A percentile compares a stretch with the other conserved stretches of the same genome.
Evolutionary conservation across 2,797 vertebrate genomes (phyloP).

Genomic region (Acridotheres tristis): DNA sequence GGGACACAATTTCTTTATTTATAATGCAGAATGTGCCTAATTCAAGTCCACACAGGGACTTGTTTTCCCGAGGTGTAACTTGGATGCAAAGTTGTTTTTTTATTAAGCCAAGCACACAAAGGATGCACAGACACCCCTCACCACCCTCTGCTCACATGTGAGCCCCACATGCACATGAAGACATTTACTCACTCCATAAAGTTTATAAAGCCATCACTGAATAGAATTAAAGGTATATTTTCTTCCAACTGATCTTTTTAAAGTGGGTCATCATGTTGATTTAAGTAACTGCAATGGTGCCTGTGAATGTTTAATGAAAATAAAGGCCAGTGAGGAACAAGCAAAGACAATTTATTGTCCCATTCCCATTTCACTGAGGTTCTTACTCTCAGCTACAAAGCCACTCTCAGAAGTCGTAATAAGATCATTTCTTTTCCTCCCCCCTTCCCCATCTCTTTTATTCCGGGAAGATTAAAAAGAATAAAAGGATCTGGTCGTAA

Average conservation of each 20-base stretch:
- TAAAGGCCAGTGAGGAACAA: not conserved
- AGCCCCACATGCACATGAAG: not conserved
- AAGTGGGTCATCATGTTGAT: slow-evolving; percentile 44
- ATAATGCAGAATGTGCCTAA: not conserved
- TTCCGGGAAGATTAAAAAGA: slow-evolving; percentile 6
- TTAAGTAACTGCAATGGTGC: slow-evolving; percentile 47
- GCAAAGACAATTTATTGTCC: slow-evolving; percentile 5
- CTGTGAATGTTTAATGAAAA: slow-evolving; percentile 52
- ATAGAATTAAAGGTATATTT: slow-evolving; percentile 30
- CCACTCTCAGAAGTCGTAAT: not conserved
- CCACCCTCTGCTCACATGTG: not conserved
- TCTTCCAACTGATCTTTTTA: slow-evolving; percentile 1
- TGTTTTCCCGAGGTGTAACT: not conserved
- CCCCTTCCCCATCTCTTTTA: not conserved
- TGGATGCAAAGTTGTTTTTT: not conserved
- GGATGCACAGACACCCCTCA: not conserved
- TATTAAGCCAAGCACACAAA: not conserved
- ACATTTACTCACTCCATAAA: not conserved
- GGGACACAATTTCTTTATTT: not conserved
- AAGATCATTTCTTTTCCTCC: not conserved
- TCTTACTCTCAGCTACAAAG: not conserved
- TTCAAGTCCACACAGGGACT: accelerated
- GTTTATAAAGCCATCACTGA: slow-evolving; percentile 36
- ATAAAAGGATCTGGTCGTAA: not conserved
- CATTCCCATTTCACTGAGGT: not conserved